These are phyloP conservation scores for Oplegnathus fasciatus DNA, from an alignment of 2,113 vertebrate species.

Conservation along the genomic window DNA sequence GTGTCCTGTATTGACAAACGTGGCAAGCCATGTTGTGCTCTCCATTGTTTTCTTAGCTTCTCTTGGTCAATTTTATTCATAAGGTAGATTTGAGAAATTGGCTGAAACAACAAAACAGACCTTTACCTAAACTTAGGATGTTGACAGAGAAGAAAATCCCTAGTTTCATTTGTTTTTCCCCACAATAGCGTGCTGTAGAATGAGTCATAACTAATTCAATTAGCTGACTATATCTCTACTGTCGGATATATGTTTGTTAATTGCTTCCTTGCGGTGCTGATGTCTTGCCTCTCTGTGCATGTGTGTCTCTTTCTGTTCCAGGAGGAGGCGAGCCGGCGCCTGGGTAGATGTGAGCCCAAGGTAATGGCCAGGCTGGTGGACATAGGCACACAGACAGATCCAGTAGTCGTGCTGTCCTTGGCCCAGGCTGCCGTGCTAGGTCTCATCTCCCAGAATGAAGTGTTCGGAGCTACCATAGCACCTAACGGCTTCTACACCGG, in stretches of 20 bases:
- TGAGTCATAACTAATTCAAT: neutral
- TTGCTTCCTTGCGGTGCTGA: slow-evolving; percentile 17
- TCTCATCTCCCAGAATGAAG: slow-evolving; percentile 95
- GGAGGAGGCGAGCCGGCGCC: slow-evolving; percentile 85
- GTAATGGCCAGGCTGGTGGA: slow-evolving; percentile 94
- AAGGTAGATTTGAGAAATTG: neutral
- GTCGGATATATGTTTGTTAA: neutral
- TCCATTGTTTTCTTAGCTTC: neutral
- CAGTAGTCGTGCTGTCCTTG: slow-evolving; percentile 96
- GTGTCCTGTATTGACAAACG: neutral
- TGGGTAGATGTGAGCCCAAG: slow-evolving; percentile 86
- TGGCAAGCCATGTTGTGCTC: neutral
- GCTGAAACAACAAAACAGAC: slow-evolving; percentile 5
- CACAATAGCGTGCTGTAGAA: neutral
- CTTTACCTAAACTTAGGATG: neutral
- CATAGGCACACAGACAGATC: slow-evolving; percentile 96
- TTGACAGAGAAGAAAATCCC: neutral
- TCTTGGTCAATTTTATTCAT: neutral
- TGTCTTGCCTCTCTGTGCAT: slow-evolving; percentile 14
- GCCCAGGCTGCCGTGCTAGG: slow-evolving; percentile 95
- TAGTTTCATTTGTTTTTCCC: neutral
- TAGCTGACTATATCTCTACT: neutral
- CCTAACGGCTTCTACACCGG: slow-evolving; percentile 91
- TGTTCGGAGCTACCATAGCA: slow-evolving; percentile 94
- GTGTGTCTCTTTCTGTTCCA: slow-evolving; percentile 59